A percentile compares a stretch with the other conserved stretches of the same genome.
Evolutionary conservation across 2,888 invertebrate species (phyloP).

Genomic region (Drosophila ochracea): DNA sequence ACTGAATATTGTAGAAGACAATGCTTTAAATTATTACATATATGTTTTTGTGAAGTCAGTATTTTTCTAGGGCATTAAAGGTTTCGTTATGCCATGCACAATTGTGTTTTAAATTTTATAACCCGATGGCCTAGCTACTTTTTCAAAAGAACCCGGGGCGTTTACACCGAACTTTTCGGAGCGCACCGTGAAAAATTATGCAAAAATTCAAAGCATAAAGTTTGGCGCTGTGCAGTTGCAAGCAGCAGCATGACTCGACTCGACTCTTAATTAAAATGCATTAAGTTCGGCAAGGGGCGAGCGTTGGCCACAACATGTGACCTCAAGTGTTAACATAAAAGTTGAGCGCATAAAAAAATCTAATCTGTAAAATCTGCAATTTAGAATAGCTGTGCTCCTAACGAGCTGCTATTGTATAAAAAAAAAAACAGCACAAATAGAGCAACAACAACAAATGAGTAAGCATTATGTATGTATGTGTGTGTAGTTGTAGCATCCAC

Average conservation of each 20-base stretch:
- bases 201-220: conserved; percentile 62
- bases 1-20: background rate
- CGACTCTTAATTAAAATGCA: conserved; percentile 68
- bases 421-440: conserved; percentile 10
- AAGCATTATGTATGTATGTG: background rate
- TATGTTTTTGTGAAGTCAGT: background rate
- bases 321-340: conserved; percentile 63
- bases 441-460: background rate
- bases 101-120: conserved; percentile 21
- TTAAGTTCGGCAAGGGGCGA: conserved; percentile 47
- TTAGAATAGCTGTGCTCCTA: conserved; percentile 27
- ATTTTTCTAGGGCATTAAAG: conserved; percentile 9
- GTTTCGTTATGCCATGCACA: conserved; percentile 9
- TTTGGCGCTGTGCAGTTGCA: conserved; percentile 43
- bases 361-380: conserved; percentile 51
- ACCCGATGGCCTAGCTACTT: background rate
- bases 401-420: conserved; percentile 44
- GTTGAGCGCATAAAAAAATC: conserved; percentile 35
- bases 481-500: conserved; percentile 6
- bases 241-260: conserved; percentile 22
- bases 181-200: conserved; percentile 55
- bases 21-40: no score
- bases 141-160: conserved; percentile 1
- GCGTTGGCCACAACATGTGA: conserved; percentile 47
- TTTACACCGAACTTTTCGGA: conserved; percentile 38